Conservation (phyloP, 2,797 vertebrate species). For the Margarornis squamiger region DNA sequence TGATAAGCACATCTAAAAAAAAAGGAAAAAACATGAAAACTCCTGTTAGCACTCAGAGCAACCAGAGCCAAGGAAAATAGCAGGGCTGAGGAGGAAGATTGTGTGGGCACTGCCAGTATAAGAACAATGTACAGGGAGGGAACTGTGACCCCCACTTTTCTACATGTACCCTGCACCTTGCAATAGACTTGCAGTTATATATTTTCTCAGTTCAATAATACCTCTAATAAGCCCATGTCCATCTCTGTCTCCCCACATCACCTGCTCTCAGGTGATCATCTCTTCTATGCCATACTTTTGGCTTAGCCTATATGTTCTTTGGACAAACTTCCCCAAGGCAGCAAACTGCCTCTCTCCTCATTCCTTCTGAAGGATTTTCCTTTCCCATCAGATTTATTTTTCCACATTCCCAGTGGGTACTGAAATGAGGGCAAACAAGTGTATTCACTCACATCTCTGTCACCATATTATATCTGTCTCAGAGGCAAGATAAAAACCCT, state of each 20-base stretch:
- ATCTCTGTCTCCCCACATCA: not conserved
- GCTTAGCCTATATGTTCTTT: not conserved
- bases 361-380: not conserved
- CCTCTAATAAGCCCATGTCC: not conserved
- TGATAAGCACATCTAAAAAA: not conserved
- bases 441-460: not conserved
- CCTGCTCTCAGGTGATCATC: not conserved
- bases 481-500: conserved; percentile 10
- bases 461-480: not conserved
- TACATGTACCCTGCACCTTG: not conserved
- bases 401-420: not conserved
- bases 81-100: not conserved
- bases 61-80: not conserved
- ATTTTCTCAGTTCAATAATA: not conserved
- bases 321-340: not conserved
- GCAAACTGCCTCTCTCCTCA: not conserved
- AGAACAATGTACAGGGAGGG: not conserved
- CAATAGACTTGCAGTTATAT: not conserved
- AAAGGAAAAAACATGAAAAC: not conserved
- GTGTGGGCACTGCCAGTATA: not conserved
- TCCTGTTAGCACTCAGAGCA: not conserved
- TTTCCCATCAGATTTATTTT: not conserved
- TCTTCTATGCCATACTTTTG: not conserved
- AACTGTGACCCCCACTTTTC: not conserved
- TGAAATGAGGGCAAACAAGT: not conserved